Base-by-base conservation (phyloP, 1,140 invertebrate species). In the Hetaerina americana region DNA sequence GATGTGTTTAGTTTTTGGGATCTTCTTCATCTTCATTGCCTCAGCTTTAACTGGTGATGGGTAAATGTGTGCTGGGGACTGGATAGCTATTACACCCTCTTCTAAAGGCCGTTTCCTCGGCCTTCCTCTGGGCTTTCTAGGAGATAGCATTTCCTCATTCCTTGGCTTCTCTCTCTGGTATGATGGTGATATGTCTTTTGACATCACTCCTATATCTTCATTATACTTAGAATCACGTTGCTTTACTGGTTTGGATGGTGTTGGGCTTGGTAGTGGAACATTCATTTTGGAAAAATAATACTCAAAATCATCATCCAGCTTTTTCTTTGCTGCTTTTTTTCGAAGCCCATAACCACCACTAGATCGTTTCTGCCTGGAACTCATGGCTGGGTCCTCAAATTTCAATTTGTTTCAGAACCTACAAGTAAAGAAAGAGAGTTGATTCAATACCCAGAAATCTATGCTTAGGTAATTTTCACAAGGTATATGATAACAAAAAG, bases 261-360 rank as follows among this genome's bases (percentile, higher is more conserved):
- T 57, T 57, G 40, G 15, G 6, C n/a, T 66, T 66, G 26, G 66
- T 49, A 69, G 66, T 40, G 24, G 72, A 27, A 40, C 66, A 12
- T 2, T 66, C 22, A 69, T 49, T 29, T 73, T 73, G 10, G 73
- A 73, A 68, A 73, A 72, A 24, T 73, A 73, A 15, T 73, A 73
- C 27, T 73, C 73, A 69, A 73, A 73, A 67, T 73, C 73, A 27
- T 72, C 71, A 72, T 73, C 70, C 70, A 69, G 29, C 25, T 66
- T 57, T 70, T 72, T 71, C 67, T 72, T 73, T 26, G 68, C 71
- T n/a, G 67, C 67, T 70, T 72, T 72, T 70, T 70, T 40, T 24
- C 73, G 73, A 24, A 73, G 70, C 66, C 70, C 70, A 70, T 73
- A 73, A n/a, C 73, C 70, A 26, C 73, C 71, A 69, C 68, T 73